Evolutionary conservation across 1,140 invertebrate species (phyloP), one percentile per base, ranked within the genome.

Genomic region (Drosophila orosa): DNA sequence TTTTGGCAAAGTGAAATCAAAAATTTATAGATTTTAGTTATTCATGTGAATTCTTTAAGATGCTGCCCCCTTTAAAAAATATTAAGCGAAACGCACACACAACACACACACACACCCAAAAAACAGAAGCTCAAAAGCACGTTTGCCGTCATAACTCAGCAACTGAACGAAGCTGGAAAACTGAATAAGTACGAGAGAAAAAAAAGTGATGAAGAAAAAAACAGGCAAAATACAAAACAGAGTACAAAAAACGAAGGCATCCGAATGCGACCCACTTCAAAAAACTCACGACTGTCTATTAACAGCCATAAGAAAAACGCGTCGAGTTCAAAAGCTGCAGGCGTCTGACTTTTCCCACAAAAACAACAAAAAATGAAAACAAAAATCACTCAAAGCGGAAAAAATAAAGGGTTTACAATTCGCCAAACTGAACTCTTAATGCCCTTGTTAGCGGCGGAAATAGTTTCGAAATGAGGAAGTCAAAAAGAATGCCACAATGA

Each of bases 11-110:
- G 83, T 87, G 76, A 83, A 87, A 87, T 87, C 71, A 87, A 87
- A 87, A 87, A 87, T 89, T 87, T 87, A 87, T 87, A 77, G 83
- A 87, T 87, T 89, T 87, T 87, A 87, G 83, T 87, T 89, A 87
- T 87, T 89, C 79, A 87, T 87, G 83, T 87, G 84, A 89, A 87
- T 87, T 87, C 83, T 87, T 87, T 87, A 87, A 87, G 75, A 77
- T 67, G 80, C 52, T 63, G 76, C 47, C 71, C 59, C 81, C 78
- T 87, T 83, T 82, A 75, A 72, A 54, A 55, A 78, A 74, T 37
- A 52, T 48, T 66, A 59, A 57, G 67, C 68, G n/a, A 62, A 67
- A 42, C 31, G 42, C 47, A 67, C 55, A 50, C 37, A 37, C 19
- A 59, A 35, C 47, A 15, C 55, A 56, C 44, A 59, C 39, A 42